Evolutionary conservation across 2,888 invertebrate genomes (phyloP).

Genomic region (Eupelmus urozonus): DNA sequence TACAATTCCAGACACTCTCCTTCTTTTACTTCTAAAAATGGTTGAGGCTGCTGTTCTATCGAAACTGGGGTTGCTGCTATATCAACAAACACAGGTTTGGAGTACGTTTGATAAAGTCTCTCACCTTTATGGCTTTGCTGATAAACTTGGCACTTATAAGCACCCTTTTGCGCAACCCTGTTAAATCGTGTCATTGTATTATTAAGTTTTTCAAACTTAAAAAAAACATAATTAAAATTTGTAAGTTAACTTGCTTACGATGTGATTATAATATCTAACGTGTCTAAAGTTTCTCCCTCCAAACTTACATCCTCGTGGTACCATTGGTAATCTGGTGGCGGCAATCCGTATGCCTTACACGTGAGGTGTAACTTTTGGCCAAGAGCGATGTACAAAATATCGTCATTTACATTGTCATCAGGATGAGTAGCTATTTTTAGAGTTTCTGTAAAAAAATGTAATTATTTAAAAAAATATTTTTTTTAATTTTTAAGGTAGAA

Average conservation of each 20-base stretch:
- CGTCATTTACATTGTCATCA: slow-evolving; percentile 48
- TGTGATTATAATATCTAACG: slow-evolving; percentile 62
- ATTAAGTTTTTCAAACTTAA: not conserved
- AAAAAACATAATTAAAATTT: slow-evolving; percentile 2
- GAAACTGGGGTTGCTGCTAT: slow-evolving; percentile 64
- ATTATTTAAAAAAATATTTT: not conserved
- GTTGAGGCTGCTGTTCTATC: slow-evolving; percentile 66
- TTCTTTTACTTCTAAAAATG: slow-evolving; percentile 65
- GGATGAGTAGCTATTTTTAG: slow-evolving; percentile 68
- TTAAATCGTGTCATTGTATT: slow-evolving; percentile 10
- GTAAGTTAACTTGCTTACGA: slow-evolving; percentile 28
- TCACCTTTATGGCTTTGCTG: slow-evolving; percentile 65
- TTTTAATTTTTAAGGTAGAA: not conserved
- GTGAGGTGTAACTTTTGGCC: slow-evolving; percentile 63
- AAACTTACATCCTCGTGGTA: slow-evolving; percentile 65
- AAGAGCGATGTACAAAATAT: slow-evolving; percentile 60
- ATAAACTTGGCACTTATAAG: slow-evolving; percentile 67
- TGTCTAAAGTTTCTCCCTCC: slow-evolving; percentile 59
- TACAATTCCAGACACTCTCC: slow-evolving; percentile 63
- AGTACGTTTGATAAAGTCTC: slow-evolving; percentile 58
- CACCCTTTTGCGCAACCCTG: slow-evolving; percentile 66
- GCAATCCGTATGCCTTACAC: slow-evolving; percentile 71
- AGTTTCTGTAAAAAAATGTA: slow-evolving; percentile 62
- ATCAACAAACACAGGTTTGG: slow-evolving; percentile 63
- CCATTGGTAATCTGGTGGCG: slow-evolving; percentile 71